Evolutionary conservation across 2,797 vertebrate genomes (phyloP).

Genomic region (Pseudochaenichthys georgianus): DNA sequence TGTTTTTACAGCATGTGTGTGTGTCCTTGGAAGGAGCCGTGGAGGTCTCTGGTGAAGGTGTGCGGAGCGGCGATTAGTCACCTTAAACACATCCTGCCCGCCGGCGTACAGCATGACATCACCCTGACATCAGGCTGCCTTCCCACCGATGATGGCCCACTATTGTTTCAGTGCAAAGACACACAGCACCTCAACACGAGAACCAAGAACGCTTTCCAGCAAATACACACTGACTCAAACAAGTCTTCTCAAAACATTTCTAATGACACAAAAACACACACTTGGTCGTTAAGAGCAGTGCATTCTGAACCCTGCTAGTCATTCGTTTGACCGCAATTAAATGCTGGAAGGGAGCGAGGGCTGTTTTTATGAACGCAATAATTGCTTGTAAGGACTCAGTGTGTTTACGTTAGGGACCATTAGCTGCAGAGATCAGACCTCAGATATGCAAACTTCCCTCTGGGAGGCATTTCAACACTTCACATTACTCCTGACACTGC

Average conservation of each 20-base stretch:
- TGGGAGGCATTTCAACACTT: conserved; percentile 84
- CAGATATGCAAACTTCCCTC: conserved; percentile 86
- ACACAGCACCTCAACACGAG: background rate
- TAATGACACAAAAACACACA: conserved; percentile 60
- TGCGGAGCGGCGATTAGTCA: conserved; percentile 62
- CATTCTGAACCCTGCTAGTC: conserved; percentile 83
- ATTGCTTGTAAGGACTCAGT: conserved; percentile 86
- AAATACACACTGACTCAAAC: conserved; percentile 34
- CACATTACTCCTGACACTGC: conserved; percentile 62
- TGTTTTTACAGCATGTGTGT: conserved; percentile 74
- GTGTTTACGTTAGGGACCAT: conserved; percentile 87
- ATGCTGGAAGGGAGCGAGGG: conserved; percentile 81
- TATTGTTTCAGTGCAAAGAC: conserved; percentile 57
- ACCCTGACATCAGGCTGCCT: conserved; percentile 69
- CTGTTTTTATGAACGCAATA: conserved; percentile 87
- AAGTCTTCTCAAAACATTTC: conserved; percentile 67
- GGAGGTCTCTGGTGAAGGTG: conserved; percentile 67
- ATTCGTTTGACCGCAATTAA: conserved; percentile 87
- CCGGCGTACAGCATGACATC: conserved; percentile 65
- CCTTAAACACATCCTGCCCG: conserved; percentile 73
- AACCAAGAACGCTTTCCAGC: conserved; percentile 23
- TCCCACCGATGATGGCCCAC: conserved; percentile 54
- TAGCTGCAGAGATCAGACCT: conserved; percentile 85
- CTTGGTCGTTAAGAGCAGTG: conserved; percentile 63
- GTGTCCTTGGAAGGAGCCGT: conserved; percentile 61